phyloP scores from a whole-genome alignment of 2,797 vertebrate genomes.

The Parotocinclus haroldoi region DNA sequence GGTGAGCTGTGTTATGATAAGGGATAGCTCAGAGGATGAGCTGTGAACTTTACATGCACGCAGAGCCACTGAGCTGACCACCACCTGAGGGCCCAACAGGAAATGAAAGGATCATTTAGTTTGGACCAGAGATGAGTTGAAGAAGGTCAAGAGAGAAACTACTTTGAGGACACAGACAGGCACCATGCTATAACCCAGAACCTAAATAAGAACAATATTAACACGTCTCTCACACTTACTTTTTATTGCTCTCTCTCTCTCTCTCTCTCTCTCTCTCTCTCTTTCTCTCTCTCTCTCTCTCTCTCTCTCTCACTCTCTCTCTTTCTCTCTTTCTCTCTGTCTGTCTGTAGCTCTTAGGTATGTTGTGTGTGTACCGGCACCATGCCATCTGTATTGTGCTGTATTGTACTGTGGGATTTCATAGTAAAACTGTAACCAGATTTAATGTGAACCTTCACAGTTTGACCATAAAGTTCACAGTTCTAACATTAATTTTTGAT shows the following conservation, averaged over 20 bases:
- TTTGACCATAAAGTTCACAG: too few species aligned
- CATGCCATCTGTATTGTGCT: too few species aligned
- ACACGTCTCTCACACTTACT: neutral
- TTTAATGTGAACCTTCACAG: too few species aligned
- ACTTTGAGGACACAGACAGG: constrained; percentile 28
- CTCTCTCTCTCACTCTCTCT: too few species aligned
- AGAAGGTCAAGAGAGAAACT: constrained; percentile 49
- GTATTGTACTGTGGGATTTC: too few species aligned
- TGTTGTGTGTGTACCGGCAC: too few species aligned
- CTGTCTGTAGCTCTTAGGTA: too few species aligned
- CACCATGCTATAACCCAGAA: constrained; percentile 39
- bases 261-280: neutral
- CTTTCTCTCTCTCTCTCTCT: neutral
- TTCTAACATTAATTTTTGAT: too few species aligned
- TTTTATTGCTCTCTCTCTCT: too few species aligned
- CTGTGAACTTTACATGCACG: constrained; percentile 82
- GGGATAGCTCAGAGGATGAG: constrained; percentile 77
- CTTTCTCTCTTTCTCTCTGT: too few species aligned
- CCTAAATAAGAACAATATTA: constrained; percentile 25
- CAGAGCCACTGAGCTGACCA: constrained; percentile 60
- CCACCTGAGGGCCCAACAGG: constrained; percentile 84
- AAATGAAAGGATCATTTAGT: constrained; percentile 96
- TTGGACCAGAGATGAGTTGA: constrained; percentile 58
- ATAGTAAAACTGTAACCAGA: too few species aligned
- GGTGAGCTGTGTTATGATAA: constrained; percentile 79